These are phyloP conservation scores for Malurus melanocephalus DNA, from an alignment of 2,113 vertebrate species.

Conservation along the genomic window DNA sequence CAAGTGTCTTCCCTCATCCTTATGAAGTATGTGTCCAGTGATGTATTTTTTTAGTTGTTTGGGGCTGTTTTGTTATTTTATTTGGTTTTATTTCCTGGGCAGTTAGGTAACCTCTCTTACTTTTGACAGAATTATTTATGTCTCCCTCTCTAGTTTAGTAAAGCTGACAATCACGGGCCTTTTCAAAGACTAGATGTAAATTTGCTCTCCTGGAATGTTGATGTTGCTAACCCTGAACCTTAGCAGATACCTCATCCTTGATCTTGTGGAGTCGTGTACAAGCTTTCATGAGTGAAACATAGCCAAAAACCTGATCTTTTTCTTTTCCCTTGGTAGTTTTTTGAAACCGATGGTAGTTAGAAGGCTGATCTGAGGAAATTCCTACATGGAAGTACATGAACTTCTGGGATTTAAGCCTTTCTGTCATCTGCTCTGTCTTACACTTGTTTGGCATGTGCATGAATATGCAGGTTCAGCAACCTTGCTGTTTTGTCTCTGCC, in stretches of 20 bases:
- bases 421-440: neutral
- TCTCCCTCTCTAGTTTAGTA: neutral
- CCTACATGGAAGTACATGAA: neutral
- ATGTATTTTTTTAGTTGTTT: neutral
- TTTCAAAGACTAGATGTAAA: neutral
- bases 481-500: neutral
- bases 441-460: neutral
- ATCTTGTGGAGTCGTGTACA: neutral
- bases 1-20: neutral
- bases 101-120: neutral
- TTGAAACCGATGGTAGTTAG: neutral
- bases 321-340: neutral
- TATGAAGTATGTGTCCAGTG: neutral
- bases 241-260: neutral
- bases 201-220: neutral
- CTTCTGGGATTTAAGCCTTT: neutral
- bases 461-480: neutral
- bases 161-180: neutral
- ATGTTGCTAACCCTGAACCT: neutral
- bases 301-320: neutral
- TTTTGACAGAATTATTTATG: neutral
- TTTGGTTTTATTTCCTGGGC: neutral
- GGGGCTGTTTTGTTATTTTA: neutral
- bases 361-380: neutral
- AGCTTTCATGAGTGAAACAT: neutral